Conservation (phyloP, 2,797 vertebrate species). For the Valencia hispanica region DNA sequence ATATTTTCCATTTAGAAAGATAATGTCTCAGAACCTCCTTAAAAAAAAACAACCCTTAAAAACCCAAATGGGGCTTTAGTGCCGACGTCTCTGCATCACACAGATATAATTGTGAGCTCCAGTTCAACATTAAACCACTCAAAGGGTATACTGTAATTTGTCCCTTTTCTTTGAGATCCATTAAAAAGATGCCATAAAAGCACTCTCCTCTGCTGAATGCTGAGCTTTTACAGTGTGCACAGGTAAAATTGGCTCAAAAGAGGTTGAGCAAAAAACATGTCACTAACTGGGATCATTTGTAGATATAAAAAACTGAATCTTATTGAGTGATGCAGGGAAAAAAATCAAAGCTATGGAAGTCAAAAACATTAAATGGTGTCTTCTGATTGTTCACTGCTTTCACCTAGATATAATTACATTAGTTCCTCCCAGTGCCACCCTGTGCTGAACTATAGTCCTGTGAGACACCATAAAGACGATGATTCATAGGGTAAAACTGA, state of each 20-base stretch:
- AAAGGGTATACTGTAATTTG: conserved; percentile 67
- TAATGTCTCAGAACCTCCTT: conserved; percentile 34
- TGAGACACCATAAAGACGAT: conserved; percentile 53
- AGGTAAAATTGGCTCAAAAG: conserved; percentile 5
- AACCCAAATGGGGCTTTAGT: conserved; percentile 52
- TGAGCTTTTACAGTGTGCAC: conserved; percentile 42
- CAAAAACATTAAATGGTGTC: conserved; percentile 19
- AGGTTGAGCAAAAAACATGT: conserved; percentile 4
- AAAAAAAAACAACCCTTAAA: conserved; percentile 7
- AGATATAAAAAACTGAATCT: conserved; percentile 33
- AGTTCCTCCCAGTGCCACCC: conserved; percentile 14
- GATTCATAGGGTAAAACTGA: conserved; percentile 28
- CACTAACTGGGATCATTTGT: conserved; percentile 29
- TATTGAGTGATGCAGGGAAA: conserved; percentile 23
- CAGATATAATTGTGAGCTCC: conserved; percentile 58
- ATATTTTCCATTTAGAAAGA: conserved; percentile 60
- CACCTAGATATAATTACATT: conserved; percentile 59
- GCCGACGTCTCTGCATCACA: conserved; percentile 51
- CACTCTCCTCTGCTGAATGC: conserved; percentile 47
- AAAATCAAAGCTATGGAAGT: conserved; percentile 34
- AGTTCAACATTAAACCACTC: conserved; percentile 67
- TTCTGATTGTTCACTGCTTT: conserved; percentile 18
- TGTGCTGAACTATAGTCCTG: conserved; percentile 37
- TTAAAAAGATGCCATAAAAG: conserved; percentile 66
- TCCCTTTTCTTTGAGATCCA: conserved; percentile 63